Conservation (phyloP, 2,888 invertebrate genomes). For the Sisyra nigra region DNA sequence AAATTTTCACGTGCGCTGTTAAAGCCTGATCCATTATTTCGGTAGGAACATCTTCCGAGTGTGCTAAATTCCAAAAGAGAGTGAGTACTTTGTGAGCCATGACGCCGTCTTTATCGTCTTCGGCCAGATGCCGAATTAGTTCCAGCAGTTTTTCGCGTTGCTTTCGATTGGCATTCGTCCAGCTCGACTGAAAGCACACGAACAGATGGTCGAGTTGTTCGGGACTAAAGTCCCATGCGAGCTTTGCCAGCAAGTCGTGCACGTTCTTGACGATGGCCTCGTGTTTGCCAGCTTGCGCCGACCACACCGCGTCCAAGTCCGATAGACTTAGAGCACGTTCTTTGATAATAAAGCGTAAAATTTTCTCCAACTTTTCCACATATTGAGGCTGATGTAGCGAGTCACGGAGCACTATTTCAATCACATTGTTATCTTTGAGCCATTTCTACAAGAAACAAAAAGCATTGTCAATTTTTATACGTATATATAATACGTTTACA, state of each 20-base stretch:
- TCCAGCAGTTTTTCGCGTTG: slow-evolving; percentile 91
- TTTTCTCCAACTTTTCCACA: slow-evolving; percentile 94
- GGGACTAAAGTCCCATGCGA: slow-evolving; percentile 97
- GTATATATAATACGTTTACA: neutral
- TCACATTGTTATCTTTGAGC: slow-evolving; percentile 90
- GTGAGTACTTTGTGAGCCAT: slow-evolving; percentile 96
- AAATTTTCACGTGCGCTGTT: slow-evolving; percentile 87
- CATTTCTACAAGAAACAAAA: slow-evolving; percentile 46
- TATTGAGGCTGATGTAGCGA: slow-evolving; percentile 96
- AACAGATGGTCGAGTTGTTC: slow-evolving; percentile 95
- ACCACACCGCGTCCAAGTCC: slow-evolving; percentile 93
- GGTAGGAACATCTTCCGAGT: slow-evolving; percentile 88
- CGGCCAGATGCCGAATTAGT: slow-evolving; percentile 84
- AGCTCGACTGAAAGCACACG: slow-evolving; percentile 86
- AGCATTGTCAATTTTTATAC: too few relatives aligned
- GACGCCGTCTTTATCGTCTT: slow-evolving; percentile 96
- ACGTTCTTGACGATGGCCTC: slow-evolving; percentile 97
- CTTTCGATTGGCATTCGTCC: slow-evolving; percentile 91
- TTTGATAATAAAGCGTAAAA: slow-evolving; percentile 92
- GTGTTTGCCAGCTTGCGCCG: slow-evolving; percentile 92
- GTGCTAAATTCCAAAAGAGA: slow-evolving; percentile 92
- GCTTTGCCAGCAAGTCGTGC: slow-evolving; percentile 86
- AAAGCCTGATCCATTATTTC: slow-evolving; percentile 96
- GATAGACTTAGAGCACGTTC: slow-evolving; percentile 74
- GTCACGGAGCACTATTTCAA: slow-evolving; percentile 88